Percentiles rank a stretch among this genome's conserved stretches.
Evolutionary conservation across 2,113 vertebrate species (phyloP).

Genomic region (Oreochromis aureus): DNA sequence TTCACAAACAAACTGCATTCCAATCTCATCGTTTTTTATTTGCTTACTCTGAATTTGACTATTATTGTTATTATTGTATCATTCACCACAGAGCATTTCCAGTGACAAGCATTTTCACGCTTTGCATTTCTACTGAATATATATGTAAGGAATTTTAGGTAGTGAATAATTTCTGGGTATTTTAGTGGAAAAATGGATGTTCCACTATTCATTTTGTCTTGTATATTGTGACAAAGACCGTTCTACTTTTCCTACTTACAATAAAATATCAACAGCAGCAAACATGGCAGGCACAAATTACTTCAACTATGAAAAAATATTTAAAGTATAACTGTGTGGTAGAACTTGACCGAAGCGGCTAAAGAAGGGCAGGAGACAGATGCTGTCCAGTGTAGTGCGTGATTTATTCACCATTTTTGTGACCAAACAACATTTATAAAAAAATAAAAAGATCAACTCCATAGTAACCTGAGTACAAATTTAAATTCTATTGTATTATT

Average conservation of each 20-base stretch:
- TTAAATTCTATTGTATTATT: rapidly evolving
- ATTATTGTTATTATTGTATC: background rate
- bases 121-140: background rate
- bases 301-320: background rate
- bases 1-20: background rate
- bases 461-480: background rate
- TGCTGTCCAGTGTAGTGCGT: background rate
- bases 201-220: background rate
- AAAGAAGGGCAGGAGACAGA: background rate
- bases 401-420: background rate
- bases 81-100: background rate
- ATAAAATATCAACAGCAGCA: background rate
- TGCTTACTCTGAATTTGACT: background rate
- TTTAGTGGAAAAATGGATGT: background rate
- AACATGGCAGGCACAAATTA: background rate
- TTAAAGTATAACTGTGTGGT: background rate
- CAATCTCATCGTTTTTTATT: background rate
- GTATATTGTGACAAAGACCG: background rate
- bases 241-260: background rate
- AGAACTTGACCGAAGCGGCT: background rate
- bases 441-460: background rate
- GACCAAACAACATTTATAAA: background rate
- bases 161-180: background rate
- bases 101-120: background rate
- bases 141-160: background rate